phyloP scores from a whole-genome alignment of 2,797 vertebrate genomes.

The Chelidonichthys spinosus region DNA sequence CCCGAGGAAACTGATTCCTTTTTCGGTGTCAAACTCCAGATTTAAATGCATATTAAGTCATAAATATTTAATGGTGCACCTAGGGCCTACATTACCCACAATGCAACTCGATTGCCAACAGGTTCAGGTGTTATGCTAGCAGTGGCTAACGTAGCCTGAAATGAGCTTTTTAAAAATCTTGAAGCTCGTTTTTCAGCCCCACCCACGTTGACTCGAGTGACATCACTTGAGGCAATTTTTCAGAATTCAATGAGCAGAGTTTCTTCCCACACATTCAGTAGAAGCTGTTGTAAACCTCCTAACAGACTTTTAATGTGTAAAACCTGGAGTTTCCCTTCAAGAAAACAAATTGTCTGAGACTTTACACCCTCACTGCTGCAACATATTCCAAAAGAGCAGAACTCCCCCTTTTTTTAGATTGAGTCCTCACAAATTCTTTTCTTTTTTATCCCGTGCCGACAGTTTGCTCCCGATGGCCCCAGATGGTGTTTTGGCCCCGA shows the following conservation, averaged over 20 bases:
- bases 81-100: neutral
- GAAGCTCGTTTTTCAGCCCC: neutral
- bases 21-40: no score
- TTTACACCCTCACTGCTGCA: neutral
- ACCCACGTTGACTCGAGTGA: neutral
- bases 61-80: neutral
- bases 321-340: neutral
- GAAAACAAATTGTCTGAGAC: neutral
- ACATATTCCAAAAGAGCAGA: neutral
- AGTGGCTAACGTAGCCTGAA: neutral
- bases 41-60: neutral
- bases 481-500: constrained; percentile 40
- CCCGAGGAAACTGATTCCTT: neutral
- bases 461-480: constrained; percentile 15
- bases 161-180: neutral
- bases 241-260: neutral
- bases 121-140: no score
- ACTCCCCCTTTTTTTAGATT: neutral
- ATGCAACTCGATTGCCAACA: neutral
- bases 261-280: neutral
- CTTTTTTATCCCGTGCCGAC: constrained; percentile 16
- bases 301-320: neutral
- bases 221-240: neutral
- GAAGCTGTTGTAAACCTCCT: neutral
- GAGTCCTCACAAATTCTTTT: constrained; percentile 6